These are phyloP conservation scores for Hirtodrosophila histrioides DNA, from an alignment of 2,888 invertebrate species.

Conservation along the genomic window DNA sequence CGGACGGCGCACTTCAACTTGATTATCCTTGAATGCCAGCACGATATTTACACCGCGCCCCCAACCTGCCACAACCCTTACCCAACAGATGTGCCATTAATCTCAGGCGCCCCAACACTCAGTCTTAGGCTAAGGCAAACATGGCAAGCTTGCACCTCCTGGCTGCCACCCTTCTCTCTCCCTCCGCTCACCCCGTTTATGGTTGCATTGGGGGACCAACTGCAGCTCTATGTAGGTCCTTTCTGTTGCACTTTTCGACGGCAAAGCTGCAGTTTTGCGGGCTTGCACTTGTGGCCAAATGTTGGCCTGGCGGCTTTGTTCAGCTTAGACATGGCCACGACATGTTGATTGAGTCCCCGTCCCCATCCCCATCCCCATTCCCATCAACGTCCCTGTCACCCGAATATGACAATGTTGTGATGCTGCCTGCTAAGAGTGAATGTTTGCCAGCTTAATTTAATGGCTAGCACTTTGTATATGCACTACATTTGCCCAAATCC, in stretches of 20 bases:
- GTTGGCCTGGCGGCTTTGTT: slow-evolving; percentile 79
- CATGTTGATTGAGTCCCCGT: slow-evolving; percentile 73
- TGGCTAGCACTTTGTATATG: background rate
- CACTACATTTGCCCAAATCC: no score
- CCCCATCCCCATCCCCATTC: background rate
- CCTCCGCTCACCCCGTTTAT: background rate
- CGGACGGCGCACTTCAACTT: slow-evolving; percentile 7
- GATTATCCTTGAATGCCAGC: background rate
- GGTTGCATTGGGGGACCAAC: background rate
- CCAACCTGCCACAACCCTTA: no score
- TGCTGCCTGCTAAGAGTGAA: slow-evolving; percentile 2
- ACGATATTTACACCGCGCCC: no score
- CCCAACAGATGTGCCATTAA: slow-evolving; percentile 23
- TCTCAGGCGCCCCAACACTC: slow-evolving; percentile 4
- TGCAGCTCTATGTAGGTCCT: slow-evolving; percentile 23
- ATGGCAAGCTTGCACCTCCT: slow-evolving; percentile 11
- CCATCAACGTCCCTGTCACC: slow-evolving; percentile 1
- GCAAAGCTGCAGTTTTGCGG: slow-evolving; percentile 76
- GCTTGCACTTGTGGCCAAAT: slow-evolving; percentile 84
- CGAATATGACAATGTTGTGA: background rate
- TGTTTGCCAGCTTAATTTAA: slow-evolving; percentile 26
- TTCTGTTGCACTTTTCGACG: slow-evolving; percentile 67
- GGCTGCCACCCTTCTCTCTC: background rate
- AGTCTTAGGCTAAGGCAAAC: slow-evolving; percentile 39
- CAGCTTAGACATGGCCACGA: slow-evolving; percentile 69